phyloP scores from a whole-genome alignment of 2,113 vertebrate species.

The Hemicordylus capensis region DNA sequence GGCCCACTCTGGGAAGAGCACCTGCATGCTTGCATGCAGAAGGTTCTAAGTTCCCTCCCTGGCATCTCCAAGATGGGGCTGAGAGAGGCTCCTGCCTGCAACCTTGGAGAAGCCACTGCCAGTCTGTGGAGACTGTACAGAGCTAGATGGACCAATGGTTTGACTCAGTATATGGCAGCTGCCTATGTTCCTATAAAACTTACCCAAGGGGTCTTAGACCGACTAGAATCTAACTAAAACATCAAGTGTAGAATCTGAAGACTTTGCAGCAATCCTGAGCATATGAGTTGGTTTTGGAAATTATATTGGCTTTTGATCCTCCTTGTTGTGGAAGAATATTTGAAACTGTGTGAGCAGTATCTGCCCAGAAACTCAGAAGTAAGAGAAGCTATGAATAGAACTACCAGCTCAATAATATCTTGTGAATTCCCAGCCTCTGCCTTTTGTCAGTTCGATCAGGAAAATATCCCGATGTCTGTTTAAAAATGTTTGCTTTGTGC shows the following conservation, averaged over 20 bases:
- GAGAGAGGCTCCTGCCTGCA: too few species aligned
- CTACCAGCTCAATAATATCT: not conserved
- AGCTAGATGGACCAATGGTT: too few species aligned
- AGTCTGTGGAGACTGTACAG: too few species aligned
- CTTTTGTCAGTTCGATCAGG: not conserved
- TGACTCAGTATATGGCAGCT: too few species aligned
- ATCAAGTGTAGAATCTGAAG: not conserved
- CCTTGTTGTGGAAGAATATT: not conserved
- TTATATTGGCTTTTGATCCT: not conserved
- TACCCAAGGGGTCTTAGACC: not conserved
- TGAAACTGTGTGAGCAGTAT: not conserved
- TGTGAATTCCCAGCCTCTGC: not conserved
- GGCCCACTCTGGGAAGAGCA: too few species aligned
- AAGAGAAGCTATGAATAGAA: not conserved
- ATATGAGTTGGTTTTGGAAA: not conserved
- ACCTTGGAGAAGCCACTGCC: too few species aligned
- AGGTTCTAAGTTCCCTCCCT: too few species aligned
- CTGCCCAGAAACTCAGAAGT: too few species aligned
- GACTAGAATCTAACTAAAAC: not conserved
- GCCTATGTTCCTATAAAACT: too few species aligned
- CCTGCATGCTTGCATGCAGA: too few species aligned
- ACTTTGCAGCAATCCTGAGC: not conserved
- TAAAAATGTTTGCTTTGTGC: not conserved
- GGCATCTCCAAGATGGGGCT: too few species aligned
- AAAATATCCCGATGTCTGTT: not conserved